These are phyloP conservation scores for Nomada lathburiana DNA, from an alignment of 2,888 invertebrate genomes.

Conservation along the genomic window DNA sequence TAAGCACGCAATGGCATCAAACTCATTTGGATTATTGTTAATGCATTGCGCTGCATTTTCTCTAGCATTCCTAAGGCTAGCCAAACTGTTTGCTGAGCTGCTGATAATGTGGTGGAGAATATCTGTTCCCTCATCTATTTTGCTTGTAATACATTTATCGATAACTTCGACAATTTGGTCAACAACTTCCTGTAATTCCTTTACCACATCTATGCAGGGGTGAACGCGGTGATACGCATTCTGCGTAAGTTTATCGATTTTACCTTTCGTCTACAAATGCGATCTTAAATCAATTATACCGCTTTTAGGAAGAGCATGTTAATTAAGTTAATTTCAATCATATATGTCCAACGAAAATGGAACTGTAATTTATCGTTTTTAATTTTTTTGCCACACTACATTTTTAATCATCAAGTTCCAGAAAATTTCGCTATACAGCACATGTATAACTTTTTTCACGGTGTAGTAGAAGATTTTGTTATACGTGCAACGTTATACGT, in stretches of 20 bases:
- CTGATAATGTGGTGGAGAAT: not conserved
- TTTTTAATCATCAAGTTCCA: too few relatives aligned
- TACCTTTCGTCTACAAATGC: not conserved
- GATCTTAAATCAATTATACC: too few relatives aligned
- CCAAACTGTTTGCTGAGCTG: not conserved
- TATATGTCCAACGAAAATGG: too few relatives aligned
- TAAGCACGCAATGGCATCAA: not conserved
- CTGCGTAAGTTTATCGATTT: not conserved
- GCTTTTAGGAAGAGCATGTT: too few relatives aligned
- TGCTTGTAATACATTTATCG: not conserved
- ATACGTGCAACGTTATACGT: too few relatives aligned
- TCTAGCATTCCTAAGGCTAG: not conserved
- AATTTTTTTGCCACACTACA: too few relatives aligned
- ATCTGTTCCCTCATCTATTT: not conserved
- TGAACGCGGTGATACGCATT: conserved; percentile 28
- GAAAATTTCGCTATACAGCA: too few relatives aligned
- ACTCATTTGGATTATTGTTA: not conserved
- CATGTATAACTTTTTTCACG: too few relatives aligned
- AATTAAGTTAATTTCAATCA: too few relatives aligned
- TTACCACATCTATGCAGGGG: conserved; percentile 55
- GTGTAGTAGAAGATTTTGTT: too few relatives aligned
- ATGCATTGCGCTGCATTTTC: not conserved
- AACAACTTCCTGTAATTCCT: conserved; percentile 30
- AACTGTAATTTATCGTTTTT: too few relatives aligned
- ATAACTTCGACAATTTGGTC: not conserved